phyloP scores from a whole-genome alignment of 2,113 vertebrate genomes.

The Anguilla japonica region DNA sequence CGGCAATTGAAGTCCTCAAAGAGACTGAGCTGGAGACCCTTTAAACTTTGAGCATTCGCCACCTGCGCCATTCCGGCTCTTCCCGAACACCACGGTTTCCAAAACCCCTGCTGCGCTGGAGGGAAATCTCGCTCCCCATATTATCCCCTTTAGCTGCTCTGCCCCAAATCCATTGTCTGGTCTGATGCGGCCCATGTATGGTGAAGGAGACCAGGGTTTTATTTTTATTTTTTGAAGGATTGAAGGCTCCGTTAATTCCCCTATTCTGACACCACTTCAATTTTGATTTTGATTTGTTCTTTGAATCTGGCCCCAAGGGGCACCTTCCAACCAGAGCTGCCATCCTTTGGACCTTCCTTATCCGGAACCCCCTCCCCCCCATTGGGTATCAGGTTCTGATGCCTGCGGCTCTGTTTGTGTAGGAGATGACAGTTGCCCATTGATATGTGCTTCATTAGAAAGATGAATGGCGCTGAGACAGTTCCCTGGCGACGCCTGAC shows the following conservation, averaged over 20 bases:
- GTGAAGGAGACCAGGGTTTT: slow-evolving; percentile 34
- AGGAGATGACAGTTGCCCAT: slow-evolving; percentile 36
- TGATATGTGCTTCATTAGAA: slow-evolving; percentile 53
- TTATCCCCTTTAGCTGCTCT: neutral
- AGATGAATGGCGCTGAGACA: slow-evolving; percentile 48
- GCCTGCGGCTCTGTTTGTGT: slow-evolving; percentile 31
- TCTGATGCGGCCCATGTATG: slow-evolving; percentile 17
- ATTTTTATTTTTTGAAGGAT: slow-evolving; percentile 19
- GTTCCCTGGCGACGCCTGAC: slow-evolving; percentile 39
- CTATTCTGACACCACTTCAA: slow-evolving; percentile 39
- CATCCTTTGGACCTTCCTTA: slow-evolving; percentile 54
- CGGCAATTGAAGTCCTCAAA: neutral
- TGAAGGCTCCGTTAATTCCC: slow-evolving; percentile 32
- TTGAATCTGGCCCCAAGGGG: slow-evolving; percentile 18
- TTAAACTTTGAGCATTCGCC: neutral
- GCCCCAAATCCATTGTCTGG: slow-evolving; percentile 33
- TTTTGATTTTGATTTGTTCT: slow-evolving; percentile 50
- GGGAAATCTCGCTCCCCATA: neutral
- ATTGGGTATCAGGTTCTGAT: slow-evolving; percentile 32
- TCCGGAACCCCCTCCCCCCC: slow-evolving; percentile 30
- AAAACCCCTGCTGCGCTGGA: too few relatives aligned
- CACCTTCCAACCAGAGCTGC: slow-evolving; percentile 33
- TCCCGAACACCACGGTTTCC: too few relatives aligned
- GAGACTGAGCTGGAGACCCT: neutral
- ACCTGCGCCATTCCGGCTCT: neutral